Conservation (phyloP, 2,113 vertebrate genomes). For the Strix aluco region DNA sequence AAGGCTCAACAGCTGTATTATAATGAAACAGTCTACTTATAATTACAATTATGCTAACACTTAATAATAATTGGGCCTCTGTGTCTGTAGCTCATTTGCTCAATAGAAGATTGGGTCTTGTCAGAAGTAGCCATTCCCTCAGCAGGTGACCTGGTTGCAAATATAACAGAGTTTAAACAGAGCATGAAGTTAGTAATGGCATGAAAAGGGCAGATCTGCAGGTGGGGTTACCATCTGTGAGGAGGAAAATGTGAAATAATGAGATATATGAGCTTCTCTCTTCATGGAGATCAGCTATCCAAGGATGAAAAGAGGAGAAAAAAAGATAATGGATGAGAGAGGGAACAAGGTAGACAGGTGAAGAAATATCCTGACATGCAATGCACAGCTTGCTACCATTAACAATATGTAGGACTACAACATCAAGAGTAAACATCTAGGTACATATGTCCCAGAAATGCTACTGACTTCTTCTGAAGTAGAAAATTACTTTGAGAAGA, state of each 20-base stretch:
- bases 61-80: slow-evolving; percentile 78
- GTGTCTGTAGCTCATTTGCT: slow-evolving; percentile 69
- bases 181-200: slow-evolving; percentile 39
- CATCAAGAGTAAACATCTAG: slow-evolving; percentile 4
- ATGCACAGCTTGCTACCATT: background rate
- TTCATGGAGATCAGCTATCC: background rate
- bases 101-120: slow-evolving; percentile 64
- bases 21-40: slow-evolving; percentile 75
- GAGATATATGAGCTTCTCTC: background rate
- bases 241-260: slow-evolving; percentile 48
- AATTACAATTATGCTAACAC: slow-evolving; percentile 79
- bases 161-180: slow-evolving; percentile 55
- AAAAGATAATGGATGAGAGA: slow-evolving; percentile 12
- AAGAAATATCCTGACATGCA: slow-evolving; percentile 15
- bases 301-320: slow-evolving; percentile 57
- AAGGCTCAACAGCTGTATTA: slow-evolving; percentile 76
- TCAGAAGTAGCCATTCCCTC: slow-evolving; percentile 64
- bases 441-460: background rate
- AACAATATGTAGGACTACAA: background rate
- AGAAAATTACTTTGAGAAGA: background rate
- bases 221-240: slow-evolving; percentile 57
- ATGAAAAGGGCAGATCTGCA: slow-evolving; percentile 53
- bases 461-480: background rate
- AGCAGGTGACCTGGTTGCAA: slow-evolving; percentile 67
- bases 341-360: background rate